Evolutionary conservation across 2,797 vertebrate genomes (phyloP), one percentile per base, ranked within the genome.

Genomic region (Premnoplex brunnescens): DNA sequence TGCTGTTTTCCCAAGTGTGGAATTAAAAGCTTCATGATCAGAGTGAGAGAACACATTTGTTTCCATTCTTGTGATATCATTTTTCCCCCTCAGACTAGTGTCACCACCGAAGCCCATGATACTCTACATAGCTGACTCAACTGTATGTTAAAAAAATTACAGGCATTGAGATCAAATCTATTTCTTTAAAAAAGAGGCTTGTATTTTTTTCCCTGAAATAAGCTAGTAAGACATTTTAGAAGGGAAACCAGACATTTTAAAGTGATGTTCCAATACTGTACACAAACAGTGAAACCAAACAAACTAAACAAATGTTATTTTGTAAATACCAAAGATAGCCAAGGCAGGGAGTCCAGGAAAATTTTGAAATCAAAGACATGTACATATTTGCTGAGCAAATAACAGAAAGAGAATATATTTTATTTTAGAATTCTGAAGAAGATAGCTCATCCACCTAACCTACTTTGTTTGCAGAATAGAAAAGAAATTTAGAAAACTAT

Each of bases 11-110:
- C 96, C 94, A 95, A 94, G 93, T 88, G 92, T 68, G 86, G 96
- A 97, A 96, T 96, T 95, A 97, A 97, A 97, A 96, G 76, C 87
- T 96, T 88, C 91, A 95, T 41, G 74, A 92, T 79, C 78, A 86
- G 75, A 96, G 67, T 80, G 62, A 94, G 88, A 94, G 91, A 95
- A 89, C 76, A 95, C 68, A 95, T 96, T 94, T 94, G 82, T 95
- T 97, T 89, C 88, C 91, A 95, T 95, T 96, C 88, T 82, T 91
- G 71, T 81, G 95, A 86, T 96, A 96, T 91, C 91, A 95, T 94
- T 93, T 93, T 56, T 36, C 68, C 80, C 36, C 49, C 85, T 86
- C 87, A 91, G 76, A 91, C 74, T 67, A 89, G 43, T 87, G 88
- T 75, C 85, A 91, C 93, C 56, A 66, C 71, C 52, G 68, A 80